Base-by-base conservation (phyloP, 2,797 vertebrate species). In the Scarus forsteni region DNA sequence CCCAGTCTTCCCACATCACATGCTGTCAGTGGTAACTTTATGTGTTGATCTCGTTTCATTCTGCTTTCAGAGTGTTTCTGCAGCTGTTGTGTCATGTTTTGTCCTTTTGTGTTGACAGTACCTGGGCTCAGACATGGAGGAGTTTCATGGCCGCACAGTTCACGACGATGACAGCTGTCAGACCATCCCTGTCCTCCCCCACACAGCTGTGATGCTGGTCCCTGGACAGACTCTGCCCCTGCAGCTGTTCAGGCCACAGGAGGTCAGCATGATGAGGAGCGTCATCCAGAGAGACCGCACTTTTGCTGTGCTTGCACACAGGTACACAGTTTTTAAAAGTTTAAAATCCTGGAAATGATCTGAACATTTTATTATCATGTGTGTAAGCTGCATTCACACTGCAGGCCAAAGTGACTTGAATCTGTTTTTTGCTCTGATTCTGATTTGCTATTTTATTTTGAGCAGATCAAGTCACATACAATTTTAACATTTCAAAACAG, bases 221-320 rank as follows among this genome's bases (percentile, higher is more conserved):
- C 98, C 98, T 0, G 98, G 98, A 1, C 98, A 99, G 93, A 99
- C 96, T 0, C 86, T 99, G 59, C 98, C 98, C 0, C 95, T 99
- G 68, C 97, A 98, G 92, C 97, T 99, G 15, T 99, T 97, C 86
- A 91, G 91, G 70, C 97, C 98, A 0, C 98, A 98, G 84, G 98
- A 99, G 90, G 97, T 99, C 94, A 99, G 97, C 92, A 98, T 99
- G 97, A 97, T 99, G 93, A 94, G 98, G 60, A 96, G 91, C 61
- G 87, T 99, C 75, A 96, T 99, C 81, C 97, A 98, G 92, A 96
- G 85, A 62, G 98, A 99, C 87, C 94, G 98, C 76, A 99, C 98
- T 1, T 99, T 99, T 70, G 98, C 98, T 13, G 98, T 99, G 57
- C 96, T 99, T 8, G 97, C 98, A 6, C 95, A 97, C 95, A 97